phyloP scores from a whole-genome alignment of 2,113 vertebrate genomes.

The Struthidea cinerea region DNA sequence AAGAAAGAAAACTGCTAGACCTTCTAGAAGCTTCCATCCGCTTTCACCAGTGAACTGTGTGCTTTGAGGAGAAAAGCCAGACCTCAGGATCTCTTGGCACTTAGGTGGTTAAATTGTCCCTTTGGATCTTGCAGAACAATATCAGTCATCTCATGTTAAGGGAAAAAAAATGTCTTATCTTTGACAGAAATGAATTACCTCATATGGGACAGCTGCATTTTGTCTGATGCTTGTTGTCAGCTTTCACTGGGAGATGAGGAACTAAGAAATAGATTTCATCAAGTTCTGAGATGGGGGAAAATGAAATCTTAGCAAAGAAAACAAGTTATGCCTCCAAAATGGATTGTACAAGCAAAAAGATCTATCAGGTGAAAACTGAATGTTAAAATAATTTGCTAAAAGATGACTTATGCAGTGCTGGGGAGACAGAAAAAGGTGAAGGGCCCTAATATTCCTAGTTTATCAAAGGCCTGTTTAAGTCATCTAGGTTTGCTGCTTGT shows the following conservation, averaged over 20 bases:
- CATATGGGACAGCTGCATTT: conserved; percentile 74
- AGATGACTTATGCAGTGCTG: conserved; percentile 46
- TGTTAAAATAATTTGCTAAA: conserved; percentile 74
- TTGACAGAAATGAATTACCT: conserved; percentile 82
- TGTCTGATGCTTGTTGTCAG: conserved; percentile 77
- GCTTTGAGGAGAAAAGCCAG: not conserved
- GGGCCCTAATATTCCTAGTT: not conserved
- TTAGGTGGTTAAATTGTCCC: conserved; percentile 65
- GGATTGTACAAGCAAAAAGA: conserved; percentile 65
- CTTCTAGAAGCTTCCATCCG: not conserved
- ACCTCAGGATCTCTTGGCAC: not conserved
- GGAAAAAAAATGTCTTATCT: conserved; percentile 74
- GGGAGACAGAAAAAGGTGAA: conserved; percentile 37
- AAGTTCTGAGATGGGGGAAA: conserved; percentile 77
- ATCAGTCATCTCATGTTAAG: conserved; percentile 76
- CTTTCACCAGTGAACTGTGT: not conserved
- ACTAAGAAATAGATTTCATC: conserved; percentile 82
- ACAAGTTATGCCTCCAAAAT: conserved; percentile 74
- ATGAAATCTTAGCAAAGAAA: conserved; percentile 82
- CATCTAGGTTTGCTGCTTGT: not conserved
- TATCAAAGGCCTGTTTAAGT: conserved; percentile 45
- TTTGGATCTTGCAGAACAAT: conserved; percentile 60
- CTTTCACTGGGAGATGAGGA: conserved; percentile 69
- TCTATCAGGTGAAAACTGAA: conserved; percentile 68
- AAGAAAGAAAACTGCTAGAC: not conserved